These are phyloP conservation scores for Cariama cristata DNA, from an alignment of 2,113 vertebrate genomes.

Conservation along the genomic window DNA sequence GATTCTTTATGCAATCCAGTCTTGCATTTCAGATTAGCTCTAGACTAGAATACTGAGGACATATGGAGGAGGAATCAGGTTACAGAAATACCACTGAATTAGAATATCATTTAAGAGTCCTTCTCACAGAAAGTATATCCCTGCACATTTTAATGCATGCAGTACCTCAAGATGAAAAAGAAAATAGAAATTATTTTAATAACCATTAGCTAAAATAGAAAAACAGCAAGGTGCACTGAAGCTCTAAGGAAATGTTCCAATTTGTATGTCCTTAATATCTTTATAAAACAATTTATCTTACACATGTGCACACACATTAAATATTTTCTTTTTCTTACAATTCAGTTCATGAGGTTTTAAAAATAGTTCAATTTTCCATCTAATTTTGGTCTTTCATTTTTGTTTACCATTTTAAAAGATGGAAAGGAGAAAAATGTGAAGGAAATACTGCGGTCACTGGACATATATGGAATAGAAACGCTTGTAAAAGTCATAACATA, in stretches of 20 bases:
- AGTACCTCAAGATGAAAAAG: neutral
- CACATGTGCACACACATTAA: neutral
- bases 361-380: neutral
- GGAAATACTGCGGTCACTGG: neutral
- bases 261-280: neutral
- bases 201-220: neutral
- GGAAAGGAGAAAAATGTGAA: neutral
- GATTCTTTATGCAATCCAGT: neutral
- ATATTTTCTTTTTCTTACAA: neutral
- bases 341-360: neutral
- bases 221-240: neutral
- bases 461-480: neutral
- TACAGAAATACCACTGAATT: neutral
- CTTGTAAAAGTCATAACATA: neutral
- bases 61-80: neutral
- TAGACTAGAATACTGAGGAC: neutral
- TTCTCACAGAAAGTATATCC: neutral
- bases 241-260: neutral
- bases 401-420: neutral
- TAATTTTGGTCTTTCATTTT: neutral
- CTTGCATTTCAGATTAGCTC: constrained; percentile 21
- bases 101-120: neutral
- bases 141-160: neutral
- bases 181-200: neutral
- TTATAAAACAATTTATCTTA: neutral